Evolutionary conservation across 2,797 vertebrate species (phyloP).

Genomic region (Vipera ursinii): DNA sequence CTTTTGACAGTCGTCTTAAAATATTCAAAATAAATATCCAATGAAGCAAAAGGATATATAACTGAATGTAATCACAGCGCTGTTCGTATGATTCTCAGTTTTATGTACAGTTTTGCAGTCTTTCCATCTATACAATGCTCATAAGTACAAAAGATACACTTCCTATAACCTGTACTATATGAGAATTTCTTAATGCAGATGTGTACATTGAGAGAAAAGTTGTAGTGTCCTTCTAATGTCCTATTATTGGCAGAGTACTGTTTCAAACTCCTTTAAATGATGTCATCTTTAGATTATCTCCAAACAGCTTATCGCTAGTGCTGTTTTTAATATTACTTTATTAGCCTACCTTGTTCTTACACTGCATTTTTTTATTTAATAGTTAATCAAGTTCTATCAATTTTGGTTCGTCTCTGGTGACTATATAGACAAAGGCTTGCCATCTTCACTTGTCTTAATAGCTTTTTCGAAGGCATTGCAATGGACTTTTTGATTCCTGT

Average conservation of each 20-base stretch:
- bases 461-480: neutral
- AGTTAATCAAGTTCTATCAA: neutral
- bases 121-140: neutral
- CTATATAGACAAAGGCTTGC: neutral
- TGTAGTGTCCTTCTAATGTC: neutral
- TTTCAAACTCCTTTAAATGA: neutral
- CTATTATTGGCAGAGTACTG: neutral
- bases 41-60: neutral
- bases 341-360: neutral
- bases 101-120: neutral
- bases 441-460: neutral
- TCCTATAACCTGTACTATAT: neutral
- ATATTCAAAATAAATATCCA: neutral
- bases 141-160: neutral
- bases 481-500: neutral
- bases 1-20: neutral
- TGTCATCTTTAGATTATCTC: neutral
- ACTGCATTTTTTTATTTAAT: neutral
- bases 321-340: neutral
- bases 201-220: neutral
- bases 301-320: neutral
- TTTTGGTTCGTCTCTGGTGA: neutral
- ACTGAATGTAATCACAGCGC: too few species aligned
- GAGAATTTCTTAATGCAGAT: neutral
- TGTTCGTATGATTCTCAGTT: too few species aligned